Percentiles rank a stretch among this genome's conserved stretches.
Evolutionary conservation across 1,140 invertebrate species (phyloP).

Genomic region (Himalopsyche phryganea): DNA sequence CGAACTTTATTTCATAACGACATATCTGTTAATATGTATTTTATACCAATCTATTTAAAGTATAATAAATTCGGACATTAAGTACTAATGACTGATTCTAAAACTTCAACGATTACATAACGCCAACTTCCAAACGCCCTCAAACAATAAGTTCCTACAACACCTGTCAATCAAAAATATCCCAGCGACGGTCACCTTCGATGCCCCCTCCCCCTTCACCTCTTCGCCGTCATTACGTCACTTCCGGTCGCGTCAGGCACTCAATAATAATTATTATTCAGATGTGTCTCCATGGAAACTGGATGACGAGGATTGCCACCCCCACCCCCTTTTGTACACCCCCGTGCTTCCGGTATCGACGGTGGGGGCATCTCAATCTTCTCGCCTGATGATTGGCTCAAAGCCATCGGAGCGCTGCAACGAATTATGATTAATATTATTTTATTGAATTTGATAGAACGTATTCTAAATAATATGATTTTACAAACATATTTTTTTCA

Average conservation of each 20-base stretch:
- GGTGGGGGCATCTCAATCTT: conserved; percentile 25
- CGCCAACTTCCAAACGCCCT: too few species aligned
- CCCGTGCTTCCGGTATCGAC: conserved; percentile 16
- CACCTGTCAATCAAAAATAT: conserved; percentile 26
- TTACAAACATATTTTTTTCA: too few species aligned
- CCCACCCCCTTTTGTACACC: neutral
- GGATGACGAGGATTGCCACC: neutral
- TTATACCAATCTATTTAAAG: too few species aligned
- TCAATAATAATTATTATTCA: conserved; percentile 36
- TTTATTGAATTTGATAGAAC: too few species aligned
- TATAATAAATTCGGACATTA: too few species aligned
- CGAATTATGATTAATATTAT: neutral
- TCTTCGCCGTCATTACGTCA: conserved; percentile 7
- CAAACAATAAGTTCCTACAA: neutral
- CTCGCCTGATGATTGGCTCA: conserved; percentile 27
- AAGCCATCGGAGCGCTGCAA: conserved; percentile 7
- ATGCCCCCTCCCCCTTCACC: conserved; percentile 2
- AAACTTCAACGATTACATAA: too few species aligned
- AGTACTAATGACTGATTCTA: too few species aligned
- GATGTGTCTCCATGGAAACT: conserved; percentile 31
- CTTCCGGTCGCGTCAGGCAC: conserved; percentile 21
- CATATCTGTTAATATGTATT: too few species aligned
- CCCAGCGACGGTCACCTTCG: conserved; percentile 18
- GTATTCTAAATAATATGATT: too few species aligned
- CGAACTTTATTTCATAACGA: too few species aligned